These are phyloP conservation scores for Drosophila macrospina DNA, from an alignment of 2,888 invertebrate genomes.

Conservation along the genomic window DNA sequence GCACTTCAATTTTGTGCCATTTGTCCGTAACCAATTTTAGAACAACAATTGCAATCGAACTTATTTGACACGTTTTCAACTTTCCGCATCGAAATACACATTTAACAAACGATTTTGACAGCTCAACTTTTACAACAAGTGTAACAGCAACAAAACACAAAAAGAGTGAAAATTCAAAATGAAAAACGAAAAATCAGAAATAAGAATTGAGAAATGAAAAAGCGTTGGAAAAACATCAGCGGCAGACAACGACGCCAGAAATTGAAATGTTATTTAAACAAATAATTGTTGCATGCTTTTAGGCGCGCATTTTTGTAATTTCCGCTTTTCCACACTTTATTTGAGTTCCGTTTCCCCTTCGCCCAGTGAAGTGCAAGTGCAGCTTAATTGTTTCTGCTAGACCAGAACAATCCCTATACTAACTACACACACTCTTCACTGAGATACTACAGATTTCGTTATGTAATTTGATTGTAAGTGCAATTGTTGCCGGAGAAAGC, in stretches of 20 bases:
- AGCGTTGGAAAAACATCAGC: too few relatives aligned
- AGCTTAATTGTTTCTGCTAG: constrained; percentile 36
- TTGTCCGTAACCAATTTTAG: neutral
- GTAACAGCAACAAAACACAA: neutral
- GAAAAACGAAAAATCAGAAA: too few relatives aligned
- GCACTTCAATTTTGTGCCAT: too few relatives aligned
- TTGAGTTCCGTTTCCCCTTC: constrained; percentile 34
- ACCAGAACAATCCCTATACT: neutral
- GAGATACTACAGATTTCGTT: constrained; percentile 36
- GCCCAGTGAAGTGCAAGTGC: constrained; percentile 20
- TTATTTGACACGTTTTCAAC: neutral
- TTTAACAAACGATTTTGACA: neutral
- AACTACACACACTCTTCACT: neutral
- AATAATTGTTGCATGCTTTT: constrained; percentile 71
- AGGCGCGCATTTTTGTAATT: constrained; percentile 46
- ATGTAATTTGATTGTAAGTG: constrained; percentile 61
- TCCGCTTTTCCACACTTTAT: constrained; percentile 38
- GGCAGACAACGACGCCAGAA: constrained; percentile 13
- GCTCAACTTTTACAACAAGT: neutral
- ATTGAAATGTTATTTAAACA: constrained; percentile 47
- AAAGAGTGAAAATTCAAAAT: too few relatives aligned
- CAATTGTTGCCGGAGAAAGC: constrained; percentile 15
- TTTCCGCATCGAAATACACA: neutral
- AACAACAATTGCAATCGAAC: neutral
- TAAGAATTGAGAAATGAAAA: too few relatives aligned